Conservation (phyloP, 2,797 vertebrate species). For the Pipistrellus nathusii region DNA sequence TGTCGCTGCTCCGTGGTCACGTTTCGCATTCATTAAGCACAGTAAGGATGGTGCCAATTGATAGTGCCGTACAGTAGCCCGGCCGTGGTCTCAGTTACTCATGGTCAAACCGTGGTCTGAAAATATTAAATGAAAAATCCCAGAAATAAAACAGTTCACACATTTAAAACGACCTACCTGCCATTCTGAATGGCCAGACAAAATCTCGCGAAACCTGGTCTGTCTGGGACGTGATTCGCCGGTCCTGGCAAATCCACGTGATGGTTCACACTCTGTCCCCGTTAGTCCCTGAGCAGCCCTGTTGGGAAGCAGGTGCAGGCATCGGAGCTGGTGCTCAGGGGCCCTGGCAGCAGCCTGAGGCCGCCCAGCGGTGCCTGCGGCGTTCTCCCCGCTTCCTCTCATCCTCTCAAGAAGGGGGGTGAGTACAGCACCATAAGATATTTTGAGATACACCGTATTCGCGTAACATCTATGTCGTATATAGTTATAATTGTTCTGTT, state of each 20-base stretch:
- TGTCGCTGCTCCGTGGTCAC: not conserved
- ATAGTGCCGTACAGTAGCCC: not conserved
- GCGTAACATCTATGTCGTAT: not conserved
- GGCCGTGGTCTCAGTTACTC: not conserved
- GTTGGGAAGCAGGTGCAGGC: fast-evolving
- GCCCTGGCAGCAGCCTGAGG: not conserved
- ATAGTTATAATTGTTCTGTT: not conserved
- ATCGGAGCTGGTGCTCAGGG: too few species aligned
- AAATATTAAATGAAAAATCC: not conserved
- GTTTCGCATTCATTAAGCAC: not conserved
- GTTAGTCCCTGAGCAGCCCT: not conserved
- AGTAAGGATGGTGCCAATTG: not conserved
- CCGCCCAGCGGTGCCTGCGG: not conserved
- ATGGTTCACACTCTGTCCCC: too few species aligned
- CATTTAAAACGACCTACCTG: not conserved
- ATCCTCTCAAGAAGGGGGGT: not conserved
- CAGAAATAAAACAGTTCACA: not conserved
- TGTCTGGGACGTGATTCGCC: not conserved
- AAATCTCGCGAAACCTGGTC: not conserved
- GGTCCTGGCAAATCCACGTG: not conserved
- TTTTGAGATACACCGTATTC: not conserved
- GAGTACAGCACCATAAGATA: not conserved
- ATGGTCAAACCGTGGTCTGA: not conserved
- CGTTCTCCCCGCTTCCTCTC: not conserved
- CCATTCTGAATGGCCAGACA: not conserved